These are phyloP conservation scores for Napeogenes inachia DNA, from an alignment of 2,888 invertebrate species.

Conservation along the genomic window DNA sequence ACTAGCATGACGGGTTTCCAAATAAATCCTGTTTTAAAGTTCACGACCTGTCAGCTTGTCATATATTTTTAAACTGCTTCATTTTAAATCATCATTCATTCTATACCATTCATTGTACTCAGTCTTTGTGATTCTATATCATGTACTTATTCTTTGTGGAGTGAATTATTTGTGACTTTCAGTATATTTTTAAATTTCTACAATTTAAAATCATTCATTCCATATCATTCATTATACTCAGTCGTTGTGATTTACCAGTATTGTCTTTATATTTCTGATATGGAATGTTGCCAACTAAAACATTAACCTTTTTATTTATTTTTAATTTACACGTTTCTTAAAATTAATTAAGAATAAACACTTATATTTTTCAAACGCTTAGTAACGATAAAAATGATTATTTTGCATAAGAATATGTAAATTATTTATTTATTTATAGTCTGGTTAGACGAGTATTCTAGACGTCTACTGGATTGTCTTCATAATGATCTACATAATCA, in stretches of 20 bases:
- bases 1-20: conserved; percentile 32
- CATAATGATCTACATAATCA: conserved; percentile 13
- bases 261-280: neutral
- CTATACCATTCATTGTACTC: neutral
- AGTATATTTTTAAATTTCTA: conserved; percentile 2
- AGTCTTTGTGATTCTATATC: neutral
- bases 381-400: too few species aligned
- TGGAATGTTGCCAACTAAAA: neutral
- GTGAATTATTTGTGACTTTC: conserved; percentile 1
- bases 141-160: neutral
- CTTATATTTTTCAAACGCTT: too few species aligned
- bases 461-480: neutral
- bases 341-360: too few species aligned
- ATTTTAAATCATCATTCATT: conserved; percentile 3
- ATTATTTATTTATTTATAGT: too few species aligned
- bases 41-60: conserved; percentile 18
- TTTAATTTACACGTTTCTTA: too few species aligned
- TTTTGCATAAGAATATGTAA: neutral
- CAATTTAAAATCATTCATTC: conserved; percentile 1
- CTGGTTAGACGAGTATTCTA: too few species aligned
- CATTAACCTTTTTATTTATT: too few species aligned
- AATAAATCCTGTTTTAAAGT: conserved; percentile 32
- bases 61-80: conserved; percentile 1
- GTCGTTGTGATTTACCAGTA: neutral
- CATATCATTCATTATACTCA: neutral